These are phyloP conservation scores for Philaethria dido DNA, from an alignment of 2,888 invertebrate species.

Conservation along the genomic window DNA sequence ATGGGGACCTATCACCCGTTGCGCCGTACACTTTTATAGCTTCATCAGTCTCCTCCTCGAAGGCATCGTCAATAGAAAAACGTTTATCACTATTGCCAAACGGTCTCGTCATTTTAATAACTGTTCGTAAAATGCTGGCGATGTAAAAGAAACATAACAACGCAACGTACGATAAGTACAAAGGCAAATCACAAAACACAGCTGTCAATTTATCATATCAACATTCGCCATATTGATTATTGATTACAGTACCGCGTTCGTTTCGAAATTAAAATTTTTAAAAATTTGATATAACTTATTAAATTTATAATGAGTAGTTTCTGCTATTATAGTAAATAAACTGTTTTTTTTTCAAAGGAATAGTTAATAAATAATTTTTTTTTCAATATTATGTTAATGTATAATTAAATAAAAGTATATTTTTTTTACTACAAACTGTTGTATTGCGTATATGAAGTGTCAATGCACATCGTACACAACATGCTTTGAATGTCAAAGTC, in stretches of 20 bases:
- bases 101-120: slow-evolving; percentile 77
- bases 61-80: slow-evolving; percentile 93
- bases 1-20: slow-evolving; percentile 88
- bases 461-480: neutral
- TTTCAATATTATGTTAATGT: too few species aligned
- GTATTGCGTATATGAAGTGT: neutral
- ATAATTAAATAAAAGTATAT: too few species aligned
- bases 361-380: too few species aligned
- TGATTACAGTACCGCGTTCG: slow-evolving; percentile 23
- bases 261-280: neutral
- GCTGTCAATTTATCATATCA: slow-evolving; percentile 79
- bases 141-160: slow-evolving; percentile 73
- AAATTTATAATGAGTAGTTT: neutral
- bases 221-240: slow-evolving; percentile 75
- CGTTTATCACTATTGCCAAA: slow-evolving; percentile 84
- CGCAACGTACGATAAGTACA: slow-evolving; percentile 52
- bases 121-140: slow-evolving; percentile 57
- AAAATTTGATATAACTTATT: slow-evolving; percentile 13
- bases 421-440: too few species aligned
- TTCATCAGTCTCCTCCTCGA: slow-evolving; percentile 93
- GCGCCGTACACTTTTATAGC: slow-evolving; percentile 86
- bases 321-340: neutral
- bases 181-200: slow-evolving; percentile 77
- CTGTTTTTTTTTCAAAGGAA: neutral
- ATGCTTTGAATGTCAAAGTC: slow-evolving; percentile 32